phyloP scores from a whole-genome alignment of 1,140 invertebrate genomes.

The Reticulitermes speratus region DNA sequence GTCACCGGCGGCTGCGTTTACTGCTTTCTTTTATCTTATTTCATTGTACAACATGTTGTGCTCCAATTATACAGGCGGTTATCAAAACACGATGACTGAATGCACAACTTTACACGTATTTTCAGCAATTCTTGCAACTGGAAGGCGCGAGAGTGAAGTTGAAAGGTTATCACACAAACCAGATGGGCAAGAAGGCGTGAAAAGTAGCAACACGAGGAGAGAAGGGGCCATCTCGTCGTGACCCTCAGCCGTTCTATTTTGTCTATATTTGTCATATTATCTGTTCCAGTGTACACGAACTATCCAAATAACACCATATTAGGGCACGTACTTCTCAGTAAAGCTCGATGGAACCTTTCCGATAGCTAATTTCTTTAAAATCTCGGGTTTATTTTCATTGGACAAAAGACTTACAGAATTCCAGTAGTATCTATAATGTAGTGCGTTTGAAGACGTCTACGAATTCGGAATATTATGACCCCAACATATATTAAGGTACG shows the following conservation, averaged over 20 bases:
- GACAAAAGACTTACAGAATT: no score
- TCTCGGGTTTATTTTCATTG: no score
- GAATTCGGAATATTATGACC: no score
- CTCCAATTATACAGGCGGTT: neutral
- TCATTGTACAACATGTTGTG: no score
- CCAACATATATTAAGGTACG: no score
- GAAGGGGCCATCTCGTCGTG: neutral
- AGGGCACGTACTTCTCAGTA: no score
- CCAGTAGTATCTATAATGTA: no score
- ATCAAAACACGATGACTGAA: neutral
- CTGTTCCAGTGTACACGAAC: neutral
- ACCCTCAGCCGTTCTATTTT: neutral
- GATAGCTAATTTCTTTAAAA: no score
- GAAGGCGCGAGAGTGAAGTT: neutral
- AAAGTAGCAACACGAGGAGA: conserved; percentile 6
- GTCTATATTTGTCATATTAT: neutral
- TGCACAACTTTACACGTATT: neutral
- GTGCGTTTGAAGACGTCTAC: no score
- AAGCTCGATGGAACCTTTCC: no score
- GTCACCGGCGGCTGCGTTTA: no score
- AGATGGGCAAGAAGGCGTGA: neutral
- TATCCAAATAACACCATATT: neutral
- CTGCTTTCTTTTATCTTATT: no score
- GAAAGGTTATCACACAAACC: conserved; percentile 3
- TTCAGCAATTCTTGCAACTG: neutral